Base-by-base conservation (phyloP, 2,113 vertebrate species). In the Tachycineta bicolor region DNA sequence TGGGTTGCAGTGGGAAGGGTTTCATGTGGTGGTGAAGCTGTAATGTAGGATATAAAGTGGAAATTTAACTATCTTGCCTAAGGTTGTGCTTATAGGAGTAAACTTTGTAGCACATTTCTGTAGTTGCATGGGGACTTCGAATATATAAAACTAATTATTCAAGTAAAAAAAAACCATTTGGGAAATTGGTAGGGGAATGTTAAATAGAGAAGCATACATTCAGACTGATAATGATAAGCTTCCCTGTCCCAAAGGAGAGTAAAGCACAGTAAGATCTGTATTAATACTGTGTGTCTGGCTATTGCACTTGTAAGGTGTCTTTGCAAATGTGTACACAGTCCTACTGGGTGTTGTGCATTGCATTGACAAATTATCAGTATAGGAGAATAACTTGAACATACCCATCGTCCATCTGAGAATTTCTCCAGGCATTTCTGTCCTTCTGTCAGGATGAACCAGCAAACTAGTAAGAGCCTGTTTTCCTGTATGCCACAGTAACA, bases 391-490 rank as follows among this genome's bases (percentile, higher is more conserved):
- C 12, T 22, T 71, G 9, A 68, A 28, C 14, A 2, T 53, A 80
- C 11, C 7, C 21, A 43, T 6, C 3, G 10, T 46, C 43, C 1
- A 0, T 14, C 29, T 0, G 0, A 55, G 28, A 56, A 44, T 28
- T 11, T 39, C 53, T 14, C 9, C 3, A 9, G 33, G 4, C 17
- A 28, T 33, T 90, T 62, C 50, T 56, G 5, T 70, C 62, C 52
- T n/a, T n/a, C n/a, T n/a, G 6, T 60, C 37, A 44, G 58, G n/a
- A 53, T 34, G 25, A 71, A 29, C 11, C 16, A 83, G 39, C 10
- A 14, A 29, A 5, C 25, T 85, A 22, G 11, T 39, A 46, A 34
- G 16, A 60, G 17, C 7, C 5, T 24, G 13, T 44, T 85, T 29
- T 68, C 44, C 44, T 52, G 4, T 37, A 11, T 60, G 56, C 12